Conservation (phyloP, 1,140 invertebrate species). For the Telenomus remus region DNA sequence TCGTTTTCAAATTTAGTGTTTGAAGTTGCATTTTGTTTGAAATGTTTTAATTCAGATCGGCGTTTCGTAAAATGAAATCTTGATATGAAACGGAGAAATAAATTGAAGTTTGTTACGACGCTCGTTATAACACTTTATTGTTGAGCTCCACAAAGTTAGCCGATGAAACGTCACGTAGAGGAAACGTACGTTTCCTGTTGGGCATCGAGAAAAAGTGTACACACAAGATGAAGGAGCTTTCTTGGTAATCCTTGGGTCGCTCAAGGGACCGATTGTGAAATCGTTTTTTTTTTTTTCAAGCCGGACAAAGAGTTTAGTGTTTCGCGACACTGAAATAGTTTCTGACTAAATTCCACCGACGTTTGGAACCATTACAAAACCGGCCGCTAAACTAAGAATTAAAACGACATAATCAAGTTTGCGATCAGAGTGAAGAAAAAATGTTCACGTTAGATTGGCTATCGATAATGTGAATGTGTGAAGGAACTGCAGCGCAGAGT, state of each 20-base stretch:
- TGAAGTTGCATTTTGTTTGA: no score
- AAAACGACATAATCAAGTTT: no score
- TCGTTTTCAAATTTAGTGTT: no score
- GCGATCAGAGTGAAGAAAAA: no score
- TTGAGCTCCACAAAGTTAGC: neutral
- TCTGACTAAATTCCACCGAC: conserved; percentile 35
- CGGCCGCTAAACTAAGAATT: no score
- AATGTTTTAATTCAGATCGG: no score
- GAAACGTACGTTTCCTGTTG: conserved; percentile 51
- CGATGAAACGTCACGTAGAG: conserved; percentile 39
- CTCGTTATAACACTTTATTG: conserved; percentile 38
- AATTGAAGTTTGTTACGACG: no score
- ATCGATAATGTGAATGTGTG: neutral
- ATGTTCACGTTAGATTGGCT: neutral
- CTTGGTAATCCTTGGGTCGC: conserved; percentile 30
- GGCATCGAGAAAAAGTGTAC: neutral
- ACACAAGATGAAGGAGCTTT: conserved; percentile 25
- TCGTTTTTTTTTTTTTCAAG: conserved; percentile 34
- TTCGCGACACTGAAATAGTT: conserved; percentile 43
- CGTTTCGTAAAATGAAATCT: no score
- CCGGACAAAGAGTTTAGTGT: conserved; percentile 36
- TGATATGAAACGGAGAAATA: no score
- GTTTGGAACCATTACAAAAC: conserved; percentile 33
- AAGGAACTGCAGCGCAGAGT: conserved; percentile 1
- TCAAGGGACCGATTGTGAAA: conserved; percentile 36